Percentiles rank a stretch among this genome's conserved stretches.
Conservation (phyloP, 1,140 invertebrate genomes). For the Conopomorpha cramerella region DNA sequence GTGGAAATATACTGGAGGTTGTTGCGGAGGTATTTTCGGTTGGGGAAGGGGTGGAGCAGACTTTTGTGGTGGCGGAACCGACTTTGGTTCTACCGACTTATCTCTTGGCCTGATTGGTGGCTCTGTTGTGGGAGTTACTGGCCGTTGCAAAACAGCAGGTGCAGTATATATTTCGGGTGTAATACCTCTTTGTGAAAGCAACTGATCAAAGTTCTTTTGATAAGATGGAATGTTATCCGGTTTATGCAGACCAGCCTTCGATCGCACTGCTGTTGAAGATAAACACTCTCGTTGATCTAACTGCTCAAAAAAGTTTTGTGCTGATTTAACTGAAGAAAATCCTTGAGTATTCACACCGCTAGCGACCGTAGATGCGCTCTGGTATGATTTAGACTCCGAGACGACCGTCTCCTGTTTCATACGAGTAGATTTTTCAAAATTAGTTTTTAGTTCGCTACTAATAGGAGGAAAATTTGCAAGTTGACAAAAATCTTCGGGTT, state of each 20-base stretch:
- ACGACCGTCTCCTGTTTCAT: conserved; percentile 15
- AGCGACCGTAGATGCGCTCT: conserved; percentile 13
- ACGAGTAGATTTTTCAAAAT: conserved; percentile 10
- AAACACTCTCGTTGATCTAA: conserved; percentile 31
- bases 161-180: conserved; percentile 48
- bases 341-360: conserved; percentile 14
- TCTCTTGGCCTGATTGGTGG: conserved; percentile 20
- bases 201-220: conserved; percentile 63
- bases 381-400: conserved; percentile 18
- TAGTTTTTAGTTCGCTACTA: conserved; percentile 32
- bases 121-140: conserved; percentile 28
- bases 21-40: conserved; percentile 16
- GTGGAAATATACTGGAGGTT: conserved; percentile 21
- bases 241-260: conserved; percentile 60
- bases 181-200: conserved; percentile 57
- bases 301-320: conserved; percentile 39
- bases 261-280: conserved; percentile 23
- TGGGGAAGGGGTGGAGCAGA: conserved; percentile 12
- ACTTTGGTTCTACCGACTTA: conserved; percentile 21
- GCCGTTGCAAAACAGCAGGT: conserved; percentile 27
- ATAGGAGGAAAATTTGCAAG: conserved; percentile 39
- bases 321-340: conserved; percentile 30
- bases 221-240: conserved; percentile 64
- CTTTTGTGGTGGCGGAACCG: conserved; percentile 7
- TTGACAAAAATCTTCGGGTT: conserved; percentile 32